Evolutionary conservation across 2,888 invertebrate species (phyloP).

Genomic region (Leptopilina drosophilae): DNA sequence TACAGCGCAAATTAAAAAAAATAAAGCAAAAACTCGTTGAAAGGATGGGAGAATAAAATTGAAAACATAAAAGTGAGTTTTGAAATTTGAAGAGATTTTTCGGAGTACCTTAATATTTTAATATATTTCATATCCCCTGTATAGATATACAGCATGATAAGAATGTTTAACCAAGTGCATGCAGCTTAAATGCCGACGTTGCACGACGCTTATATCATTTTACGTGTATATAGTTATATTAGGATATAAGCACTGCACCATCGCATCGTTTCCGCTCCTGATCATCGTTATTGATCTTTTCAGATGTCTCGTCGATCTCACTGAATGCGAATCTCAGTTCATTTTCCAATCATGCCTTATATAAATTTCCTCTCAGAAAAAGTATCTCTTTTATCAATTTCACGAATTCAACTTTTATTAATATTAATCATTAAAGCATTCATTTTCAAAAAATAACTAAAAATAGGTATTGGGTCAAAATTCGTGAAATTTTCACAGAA

Average conservation of each 20-base stretch:
- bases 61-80: background rate
- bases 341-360: conserved; percentile 19
- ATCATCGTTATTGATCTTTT: conserved; percentile 38
- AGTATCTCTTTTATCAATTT: background rate
- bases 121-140: background rate
- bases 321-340: conserved; percentile 25
- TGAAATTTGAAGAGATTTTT: background rate
- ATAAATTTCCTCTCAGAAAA: conserved; percentile 11
- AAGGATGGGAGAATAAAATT: background rate
- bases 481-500: no score
- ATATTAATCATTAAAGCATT: background rate
- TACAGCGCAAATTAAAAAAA: no score
- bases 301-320: conserved; percentile 11
- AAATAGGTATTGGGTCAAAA: no score
- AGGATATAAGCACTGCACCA: conserved; percentile 23
- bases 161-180: conserved; percentile 32
- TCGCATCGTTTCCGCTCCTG: conserved; percentile 32
- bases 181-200: conserved; percentile 27
- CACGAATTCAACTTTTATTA: background rate
- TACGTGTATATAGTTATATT: conserved; percentile 17
- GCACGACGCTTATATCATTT: conserved; percentile 27
- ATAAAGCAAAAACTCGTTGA: background rate
- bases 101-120: background rate
- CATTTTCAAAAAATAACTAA: no score
- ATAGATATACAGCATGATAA: conserved; percentile 13